Conservation (phyloP, 2,113 vertebrate genomes). For the Leuciscus idus region DNA sequence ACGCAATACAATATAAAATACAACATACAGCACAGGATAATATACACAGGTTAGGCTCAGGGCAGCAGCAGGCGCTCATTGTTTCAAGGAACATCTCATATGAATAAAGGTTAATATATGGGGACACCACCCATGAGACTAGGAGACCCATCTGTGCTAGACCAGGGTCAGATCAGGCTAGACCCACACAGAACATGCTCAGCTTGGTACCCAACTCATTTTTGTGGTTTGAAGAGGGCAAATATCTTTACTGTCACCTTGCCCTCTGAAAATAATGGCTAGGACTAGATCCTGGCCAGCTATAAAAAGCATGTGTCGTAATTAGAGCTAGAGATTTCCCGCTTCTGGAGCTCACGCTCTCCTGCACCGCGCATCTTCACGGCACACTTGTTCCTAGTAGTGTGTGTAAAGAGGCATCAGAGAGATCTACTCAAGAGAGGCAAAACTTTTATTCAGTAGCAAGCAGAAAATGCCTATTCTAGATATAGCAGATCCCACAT, state of each 20-base stretch:
- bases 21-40: slow-evolving; percentile 33
- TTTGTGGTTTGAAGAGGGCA: not conserved
- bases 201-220: not conserved
- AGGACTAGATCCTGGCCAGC: slow-evolving; percentile 16
- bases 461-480: slow-evolving; percentile 38
- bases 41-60: slow-evolving; percentile 61
- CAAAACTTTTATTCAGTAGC: slow-evolving; percentile 49
- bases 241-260: not conserved
- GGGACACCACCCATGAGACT: slow-evolving; percentile 71
- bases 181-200: slow-evolving; percentile 44
- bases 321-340: slow-evolving; percentile 50
- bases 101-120: slow-evolving; percentile 77
- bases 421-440: slow-evolving; percentile 44
- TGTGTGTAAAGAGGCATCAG: slow-evolving; percentile 75
- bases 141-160: slow-evolving; percentile 64
- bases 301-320: slow-evolving; percentile 31
- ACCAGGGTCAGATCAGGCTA: slow-evolving; percentile 66
- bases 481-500: slow-evolving; percentile 3
- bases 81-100: slow-evolving; percentile 65
- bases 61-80: slow-evolving; percentile 52
- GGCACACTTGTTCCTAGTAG: slow-evolving; percentile 77
- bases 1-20: slow-evolving; percentile 32
- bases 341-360: slow-evolving; percentile 59
- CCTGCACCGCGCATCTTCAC: slow-evolving; percentile 68
- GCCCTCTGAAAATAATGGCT: slow-evolving; percentile 6